Conservation (phyloP, 2,797 vertebrate genomes). For the Gastrophryne carolinensis region DNA sequence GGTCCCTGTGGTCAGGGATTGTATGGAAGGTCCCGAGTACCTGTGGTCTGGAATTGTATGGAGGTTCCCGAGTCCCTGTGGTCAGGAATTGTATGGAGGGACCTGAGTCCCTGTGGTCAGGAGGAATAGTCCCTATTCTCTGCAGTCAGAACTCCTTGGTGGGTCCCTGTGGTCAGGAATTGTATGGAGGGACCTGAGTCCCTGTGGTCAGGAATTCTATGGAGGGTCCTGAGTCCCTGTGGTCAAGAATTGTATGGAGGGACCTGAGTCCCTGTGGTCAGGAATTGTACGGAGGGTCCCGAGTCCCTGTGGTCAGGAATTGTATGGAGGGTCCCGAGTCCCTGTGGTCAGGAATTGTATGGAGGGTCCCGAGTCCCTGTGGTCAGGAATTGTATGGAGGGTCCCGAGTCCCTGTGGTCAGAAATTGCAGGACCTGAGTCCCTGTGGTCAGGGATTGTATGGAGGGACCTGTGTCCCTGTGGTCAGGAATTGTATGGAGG, state of each 20-base stretch:
- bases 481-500: too few relatives aligned
- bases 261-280: not conserved
- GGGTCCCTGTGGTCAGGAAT: not conserved
- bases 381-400: not conserved
- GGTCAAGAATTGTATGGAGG: not conserved
- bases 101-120: too few relatives aligned
- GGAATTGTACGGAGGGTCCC: not conserved
- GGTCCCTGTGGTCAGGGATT: too few relatives aligned
- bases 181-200: not conserved
- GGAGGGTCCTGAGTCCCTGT: not conserved
- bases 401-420: not conserved
- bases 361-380: not conserved
- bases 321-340: not conserved
- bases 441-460: not conserved
- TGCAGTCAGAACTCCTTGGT: not conserved
- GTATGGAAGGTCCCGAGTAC: too few relatives aligned
- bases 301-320: not conserved
- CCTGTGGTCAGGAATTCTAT: not conserved
- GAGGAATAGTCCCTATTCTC: not conserved
- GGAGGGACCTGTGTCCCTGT: too few relatives aligned
- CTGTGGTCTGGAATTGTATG: too few relatives aligned
- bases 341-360: not conserved
- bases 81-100: not conserved
- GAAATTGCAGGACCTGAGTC: too few relatives aligned
- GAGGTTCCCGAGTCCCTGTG: not conserved